phyloP scores from a whole-genome alignment of 37 sponge, comb jelly and placozoan genomes.

The Haliclona indistincta region DNA sequence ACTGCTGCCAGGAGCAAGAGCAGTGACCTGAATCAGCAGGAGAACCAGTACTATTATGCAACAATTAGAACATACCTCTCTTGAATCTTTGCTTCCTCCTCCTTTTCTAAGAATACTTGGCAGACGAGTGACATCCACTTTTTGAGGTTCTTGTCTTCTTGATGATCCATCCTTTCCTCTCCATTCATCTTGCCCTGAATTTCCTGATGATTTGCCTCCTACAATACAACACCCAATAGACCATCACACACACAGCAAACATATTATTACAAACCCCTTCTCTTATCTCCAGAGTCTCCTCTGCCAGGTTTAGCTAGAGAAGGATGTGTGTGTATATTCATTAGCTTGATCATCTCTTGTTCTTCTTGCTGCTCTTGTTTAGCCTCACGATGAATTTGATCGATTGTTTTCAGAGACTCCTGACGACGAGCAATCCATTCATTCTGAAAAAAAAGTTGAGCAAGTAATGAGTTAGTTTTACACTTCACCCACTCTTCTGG shows the following conservation, averaged over 20 bases:
- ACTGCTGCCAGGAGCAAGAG: not conserved
- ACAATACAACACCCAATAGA: not conserved
- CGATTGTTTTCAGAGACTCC: constrained; percentile 4
- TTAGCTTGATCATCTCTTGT: constrained; percentile 33
- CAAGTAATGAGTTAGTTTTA: not conserved
- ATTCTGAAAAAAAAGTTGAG: constrained; percentile 9
- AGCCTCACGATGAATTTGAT: constrained; percentile 59
- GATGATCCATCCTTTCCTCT: no score
- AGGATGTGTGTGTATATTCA: no score
- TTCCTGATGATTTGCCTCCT: no score
- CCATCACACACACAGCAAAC: not conserved
- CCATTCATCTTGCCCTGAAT: no score
- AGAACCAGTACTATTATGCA: no score
- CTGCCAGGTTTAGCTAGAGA: not conserved
- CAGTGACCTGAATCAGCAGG: no score
- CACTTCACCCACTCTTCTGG: not conserved
- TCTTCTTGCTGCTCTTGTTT: constrained; percentile 26
- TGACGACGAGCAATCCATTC: constrained; percentile 20
- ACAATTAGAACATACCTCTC: no score
- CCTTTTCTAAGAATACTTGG: not conserved
- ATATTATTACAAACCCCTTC: constrained; percentile 6
- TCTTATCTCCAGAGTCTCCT: not conserved
- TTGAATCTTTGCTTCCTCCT: not conserved
- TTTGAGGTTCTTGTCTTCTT: not conserved
- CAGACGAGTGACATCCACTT: not conserved